phyloP scores from a whole-genome alignment of 2,797 vertebrate species.

The Hippopotamyrus pictus region DNA sequence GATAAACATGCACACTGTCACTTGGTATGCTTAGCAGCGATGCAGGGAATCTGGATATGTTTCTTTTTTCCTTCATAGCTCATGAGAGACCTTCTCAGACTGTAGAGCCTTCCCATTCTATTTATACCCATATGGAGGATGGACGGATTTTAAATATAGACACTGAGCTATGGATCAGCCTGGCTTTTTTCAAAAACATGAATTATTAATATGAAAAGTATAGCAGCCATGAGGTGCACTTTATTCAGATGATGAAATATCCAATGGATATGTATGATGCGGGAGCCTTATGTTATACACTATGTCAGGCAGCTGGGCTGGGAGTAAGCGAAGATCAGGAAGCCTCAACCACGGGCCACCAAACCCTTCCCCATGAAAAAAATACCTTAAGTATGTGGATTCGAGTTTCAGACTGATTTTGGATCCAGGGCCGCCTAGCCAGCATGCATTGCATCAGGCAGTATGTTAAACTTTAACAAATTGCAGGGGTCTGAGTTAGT shows the following conservation, averaged over 20 bases:
- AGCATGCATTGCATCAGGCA: background rate
- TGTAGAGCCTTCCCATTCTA: slow-evolving; percentile 12
- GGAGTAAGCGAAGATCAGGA: background rate
- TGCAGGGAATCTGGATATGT: background rate
- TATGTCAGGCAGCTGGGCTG: background rate
- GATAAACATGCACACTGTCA: background rate
- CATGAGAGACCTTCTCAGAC: background rate
- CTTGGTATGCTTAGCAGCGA: background rate
- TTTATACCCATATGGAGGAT: slow-evolving; percentile 23
- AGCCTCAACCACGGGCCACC: background rate
- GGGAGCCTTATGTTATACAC: background rate
- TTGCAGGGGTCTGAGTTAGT: background rate
- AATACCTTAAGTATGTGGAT: background rate
- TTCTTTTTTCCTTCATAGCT: background rate
- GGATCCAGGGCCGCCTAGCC: background rate
- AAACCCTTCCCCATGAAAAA: background rate
- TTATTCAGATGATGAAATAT: slow-evolving; percentile 7
- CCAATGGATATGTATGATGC: background rate
- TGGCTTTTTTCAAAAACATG: slow-evolving; percentile 29
- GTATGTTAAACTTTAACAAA: background rate
- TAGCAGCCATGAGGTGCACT: background rate
- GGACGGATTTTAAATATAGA: slow-evolving; percentile 29
- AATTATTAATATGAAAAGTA: slow-evolving; percentile 32
- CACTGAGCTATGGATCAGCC: slow-evolving; percentile 22
- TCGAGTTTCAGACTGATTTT: background rate